phyloP scores from a whole-genome alignment of 1,140 invertebrate species.

The Mesaphorura yosii region DNA sequence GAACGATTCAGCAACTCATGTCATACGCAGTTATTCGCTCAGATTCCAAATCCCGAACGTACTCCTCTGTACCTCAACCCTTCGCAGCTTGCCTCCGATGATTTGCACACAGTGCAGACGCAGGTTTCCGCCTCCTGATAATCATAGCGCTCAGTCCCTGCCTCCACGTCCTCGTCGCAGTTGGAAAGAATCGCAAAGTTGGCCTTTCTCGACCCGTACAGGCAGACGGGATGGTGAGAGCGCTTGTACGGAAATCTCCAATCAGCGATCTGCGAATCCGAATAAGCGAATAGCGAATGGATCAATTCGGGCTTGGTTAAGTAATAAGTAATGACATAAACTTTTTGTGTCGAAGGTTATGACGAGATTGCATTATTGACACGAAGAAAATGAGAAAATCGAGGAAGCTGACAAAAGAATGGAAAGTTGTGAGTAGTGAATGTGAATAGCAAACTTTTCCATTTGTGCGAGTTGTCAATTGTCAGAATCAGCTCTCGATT shows the following conservation, averaged over 20 bases:
- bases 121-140: constrained; percentile 53
- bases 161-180: constrained; percentile 50
- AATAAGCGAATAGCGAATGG: constrained; percentile 6
- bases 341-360: too few relatives aligned
- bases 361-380: too few relatives aligned
- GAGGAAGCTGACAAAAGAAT: too few relatives aligned
- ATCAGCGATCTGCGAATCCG: constrained; percentile 54
- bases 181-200: constrained; percentile 45
- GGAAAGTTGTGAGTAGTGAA: too few relatives aligned
- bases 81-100: constrained; percentile 43
- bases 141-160: constrained; percentile 46
- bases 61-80: constrained; percentile 41
- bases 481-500: too few relatives aligned
- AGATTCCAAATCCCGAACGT: constrained; percentile 24
- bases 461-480: too few relatives aligned
- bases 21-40: too few relatives aligned
- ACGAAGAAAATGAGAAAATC: too few relatives aligned
- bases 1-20: too few relatives aligned
- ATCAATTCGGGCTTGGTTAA: too few relatives aligned
- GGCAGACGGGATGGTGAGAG: constrained; percentile 69
- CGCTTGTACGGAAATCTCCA: constrained; percentile 75
- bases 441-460: constrained; percentile 1
- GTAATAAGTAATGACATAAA: too few relatives aligned
- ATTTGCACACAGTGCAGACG: constrained; percentile 44
- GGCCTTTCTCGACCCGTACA: constrained; percentile 52